Conservation (phyloP, 2,888 invertebrate genomes). For the Aphodius granarius region DNA sequence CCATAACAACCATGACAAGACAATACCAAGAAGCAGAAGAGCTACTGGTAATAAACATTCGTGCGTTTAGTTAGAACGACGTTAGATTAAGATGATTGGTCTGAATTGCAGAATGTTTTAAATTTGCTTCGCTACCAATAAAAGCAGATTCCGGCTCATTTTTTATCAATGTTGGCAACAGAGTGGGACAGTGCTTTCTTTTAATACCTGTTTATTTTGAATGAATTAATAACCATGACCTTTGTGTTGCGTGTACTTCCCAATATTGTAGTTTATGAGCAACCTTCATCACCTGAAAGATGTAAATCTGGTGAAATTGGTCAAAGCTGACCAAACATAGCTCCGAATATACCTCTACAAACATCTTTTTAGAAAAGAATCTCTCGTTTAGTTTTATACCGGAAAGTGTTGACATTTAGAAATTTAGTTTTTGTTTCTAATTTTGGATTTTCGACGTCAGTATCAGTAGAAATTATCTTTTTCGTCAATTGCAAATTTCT, state of each 20-base stretch:
- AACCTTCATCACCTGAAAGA: not conserved
- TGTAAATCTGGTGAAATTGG: not conserved
- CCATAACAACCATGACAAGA: slow-evolving; percentile 62
- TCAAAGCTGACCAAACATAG: not conserved
- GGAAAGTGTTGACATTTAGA: not conserved
- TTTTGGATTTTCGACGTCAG: too few relatives aligned
- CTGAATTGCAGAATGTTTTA: too few relatives aligned
- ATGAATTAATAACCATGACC: not conserved
- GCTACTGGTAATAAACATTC: slow-evolving; percentile 57
- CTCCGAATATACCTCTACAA: too few relatives aligned
- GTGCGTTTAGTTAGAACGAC: too few relatives aligned
- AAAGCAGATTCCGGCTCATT: too few relatives aligned
- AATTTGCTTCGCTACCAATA: too few relatives aligned
- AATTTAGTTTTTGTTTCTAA: not conserved
- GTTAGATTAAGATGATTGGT: too few relatives aligned
- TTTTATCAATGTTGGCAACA: too few relatives aligned
- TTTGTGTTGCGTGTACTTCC: not conserved
- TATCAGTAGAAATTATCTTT: not conserved
- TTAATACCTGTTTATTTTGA: not conserved
- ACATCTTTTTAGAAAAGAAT: too few relatives aligned
- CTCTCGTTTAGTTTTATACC: too few relatives aligned
- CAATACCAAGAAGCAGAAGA: slow-evolving; percentile 70
- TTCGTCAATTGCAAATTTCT: not conserved
- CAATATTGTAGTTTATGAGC: not conserved
- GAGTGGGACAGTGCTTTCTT: too few relatives aligned